Evolutionary conservation across 2,888 invertebrate genomes (phyloP), one percentile per base, ranked within the genome.

Genomic region (Pseudolycoriella hygida): DNA sequence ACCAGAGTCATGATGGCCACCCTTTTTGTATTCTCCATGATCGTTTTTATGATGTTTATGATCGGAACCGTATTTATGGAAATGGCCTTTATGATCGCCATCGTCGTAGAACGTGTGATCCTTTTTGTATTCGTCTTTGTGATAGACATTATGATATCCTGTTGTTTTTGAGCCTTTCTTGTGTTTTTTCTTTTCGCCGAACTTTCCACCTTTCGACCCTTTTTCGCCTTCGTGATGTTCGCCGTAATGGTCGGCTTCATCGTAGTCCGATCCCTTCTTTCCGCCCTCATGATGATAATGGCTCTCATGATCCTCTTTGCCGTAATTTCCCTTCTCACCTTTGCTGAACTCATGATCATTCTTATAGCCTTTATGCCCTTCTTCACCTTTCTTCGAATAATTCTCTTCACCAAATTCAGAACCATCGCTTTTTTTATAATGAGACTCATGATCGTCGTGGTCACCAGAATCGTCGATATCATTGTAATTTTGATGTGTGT

Each of bases 51-150:
- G 84, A 57, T 85, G 77, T 17, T 80, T 79, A 56, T 85, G 78
- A 65, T 79, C 78, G 59, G 80, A 76, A 11, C 85, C 86, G 55
- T 81, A 25, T 25, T 86, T 87, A 61, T 78, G 75, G 58, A 86
- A 85, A 57, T 85, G 77, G 1, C 86, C 86, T 3, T 80, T 82
- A 58, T 86, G 84, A 62, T 87, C 82, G 62, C 78, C 79, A 60
- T 87, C 85, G 57, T 87, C 86, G 64, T 87, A 87, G 70, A 87
- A 87, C 62, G 86, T 85, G 61, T 85, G 85, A 56, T 85, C 80
- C 61, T 87, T 87, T 56, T 83, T 79, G 58, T 80, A 86, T 59
- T 88, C 87, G 56, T 87, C 87, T 59, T 88, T 88, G 63, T 86
- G 83, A 34, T 82, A 80, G 57, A 86, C 85, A 62, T 86, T 81